A percentile compares a stretch with the other conserved stretches of the same genome.
These are phyloP conservation scores for Dryobotodes eremita DNA, from an alignment of 2,888 invertebrate species.

Conservation along the genomic window DNA sequence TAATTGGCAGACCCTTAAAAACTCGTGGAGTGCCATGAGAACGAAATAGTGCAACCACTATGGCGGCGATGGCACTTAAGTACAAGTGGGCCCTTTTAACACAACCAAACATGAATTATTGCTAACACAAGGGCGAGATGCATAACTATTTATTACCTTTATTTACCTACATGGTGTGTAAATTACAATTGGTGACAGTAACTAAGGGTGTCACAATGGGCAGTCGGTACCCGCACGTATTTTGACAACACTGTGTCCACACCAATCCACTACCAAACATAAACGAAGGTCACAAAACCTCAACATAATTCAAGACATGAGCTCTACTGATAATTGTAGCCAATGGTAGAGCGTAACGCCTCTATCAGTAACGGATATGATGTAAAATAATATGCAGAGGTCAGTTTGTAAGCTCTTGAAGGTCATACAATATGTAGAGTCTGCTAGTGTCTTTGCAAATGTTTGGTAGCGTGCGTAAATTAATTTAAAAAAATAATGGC, in stretches of 20 bases:
- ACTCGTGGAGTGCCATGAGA: too few relatives aligned
- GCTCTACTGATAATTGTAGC: constrained; percentile 54
- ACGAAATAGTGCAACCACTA: too few relatives aligned
- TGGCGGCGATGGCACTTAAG: too few relatives aligned
- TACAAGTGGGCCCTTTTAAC: too few relatives aligned
- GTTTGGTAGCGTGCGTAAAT: not conserved
- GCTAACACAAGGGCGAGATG: too few relatives aligned
- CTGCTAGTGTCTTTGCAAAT: not conserved
- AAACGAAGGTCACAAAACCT: constrained; percentile 46
- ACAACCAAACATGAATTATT: too few relatives aligned
- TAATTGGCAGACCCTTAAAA: too few relatives aligned
- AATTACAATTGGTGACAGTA: not conserved
- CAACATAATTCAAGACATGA: constrained; percentile 53
- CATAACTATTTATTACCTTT: too few relatives aligned
- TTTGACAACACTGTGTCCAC: constrained; percentile 22
- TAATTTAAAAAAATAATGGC: too few relatives aligned
- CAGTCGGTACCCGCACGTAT: constrained; percentile 11
- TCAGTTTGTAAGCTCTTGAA: constrained; percentile 47
- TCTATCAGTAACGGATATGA: constrained; percentile 64
- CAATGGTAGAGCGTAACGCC: constrained; percentile 50
- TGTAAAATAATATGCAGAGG: constrained; percentile 55
- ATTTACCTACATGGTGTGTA: not conserved
- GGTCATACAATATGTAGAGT: constrained; percentile 43
- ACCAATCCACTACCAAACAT: constrained; percentile 22
- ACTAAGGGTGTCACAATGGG: not conserved